Percentiles rank a stretch among this genome's conserved stretches.
Evolutionary conservation across 2,797 vertebrate species (phyloP).

Genomic region (Tiaroga cobitis): DNA sequence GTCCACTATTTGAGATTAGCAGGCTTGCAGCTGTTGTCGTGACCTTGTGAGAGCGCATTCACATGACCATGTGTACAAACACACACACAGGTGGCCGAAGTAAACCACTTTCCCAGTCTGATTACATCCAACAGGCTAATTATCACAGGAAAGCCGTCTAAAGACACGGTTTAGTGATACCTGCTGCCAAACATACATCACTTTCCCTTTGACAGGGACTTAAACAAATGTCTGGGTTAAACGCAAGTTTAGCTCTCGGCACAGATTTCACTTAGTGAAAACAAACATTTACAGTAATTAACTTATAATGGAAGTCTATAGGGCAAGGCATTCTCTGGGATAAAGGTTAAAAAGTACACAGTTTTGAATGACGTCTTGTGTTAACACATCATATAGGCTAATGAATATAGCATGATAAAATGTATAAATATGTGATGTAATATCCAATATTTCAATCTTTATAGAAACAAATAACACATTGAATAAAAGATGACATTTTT

Average conservation of each 20-base stretch:
- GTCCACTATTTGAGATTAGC: neutral
- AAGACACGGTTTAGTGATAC: neutral
- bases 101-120: constrained; percentile 44
- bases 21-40: constrained; percentile 47
- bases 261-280: neutral
- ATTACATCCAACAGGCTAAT: constrained; percentile 46
- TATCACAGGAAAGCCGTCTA: constrained; percentile 27
- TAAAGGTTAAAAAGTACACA: neutral
- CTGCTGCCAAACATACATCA: constrained; percentile 5
- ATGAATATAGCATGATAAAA: neutral
- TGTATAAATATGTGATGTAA: no score
- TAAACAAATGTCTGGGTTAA: constrained; percentile 17
- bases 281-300: neutral
- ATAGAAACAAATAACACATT: neutral
- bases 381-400: no score
- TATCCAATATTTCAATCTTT: no score
- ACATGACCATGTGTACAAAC: constrained; percentile 55
- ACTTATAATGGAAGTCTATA: neutral
- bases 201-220: neutral
- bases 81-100: constrained; percentile 50
- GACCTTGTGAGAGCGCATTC: constrained; percentile 60
- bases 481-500: neutral
- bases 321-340: neutral
- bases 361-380: neutral
- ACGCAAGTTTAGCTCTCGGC: neutral